phyloP scores from a whole-genome alignment of 2,888 invertebrate genomes.

The Pandemis heparana region DNA sequence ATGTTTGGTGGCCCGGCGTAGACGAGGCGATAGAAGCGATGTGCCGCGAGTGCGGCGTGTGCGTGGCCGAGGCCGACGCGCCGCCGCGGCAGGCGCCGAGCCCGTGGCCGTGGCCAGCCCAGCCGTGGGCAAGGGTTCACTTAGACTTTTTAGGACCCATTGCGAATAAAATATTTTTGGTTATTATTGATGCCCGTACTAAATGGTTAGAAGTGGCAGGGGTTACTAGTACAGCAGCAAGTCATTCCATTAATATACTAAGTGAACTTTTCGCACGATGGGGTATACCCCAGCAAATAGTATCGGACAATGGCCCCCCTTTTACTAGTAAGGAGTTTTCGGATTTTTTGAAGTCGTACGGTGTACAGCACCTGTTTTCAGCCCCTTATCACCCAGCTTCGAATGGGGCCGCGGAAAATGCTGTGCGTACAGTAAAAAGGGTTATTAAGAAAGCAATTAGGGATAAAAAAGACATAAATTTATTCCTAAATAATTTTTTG shows the following conservation, averaged over 20 bases:
- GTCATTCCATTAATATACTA: neutral
- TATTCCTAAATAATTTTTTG: neutral
- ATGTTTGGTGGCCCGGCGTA: neutral
- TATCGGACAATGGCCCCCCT: neutral
- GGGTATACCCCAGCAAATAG: neutral
- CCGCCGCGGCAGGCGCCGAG: neutral
- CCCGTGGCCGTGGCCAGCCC: neutral
- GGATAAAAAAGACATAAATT: slow-evolving; percentile 1
- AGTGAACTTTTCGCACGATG: neutral
- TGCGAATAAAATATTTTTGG: slow-evolving; percentile 37
- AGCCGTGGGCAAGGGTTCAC: slow-evolving; percentile 36
- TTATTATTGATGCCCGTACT: slow-evolving; percentile 30
- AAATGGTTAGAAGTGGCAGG: neutral
- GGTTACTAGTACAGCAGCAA: neutral
- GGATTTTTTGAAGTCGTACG: neutral
- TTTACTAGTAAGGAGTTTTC: neutral
- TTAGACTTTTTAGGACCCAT: slow-evolving; percentile 46
- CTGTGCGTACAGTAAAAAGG: too few species aligned
- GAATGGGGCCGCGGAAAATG: slow-evolving; percentile 2
- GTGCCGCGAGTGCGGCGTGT: slow-evolving; percentile 2
- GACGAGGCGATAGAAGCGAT: neutral
- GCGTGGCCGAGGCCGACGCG: slow-evolving; percentile 34
- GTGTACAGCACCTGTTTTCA: neutral
- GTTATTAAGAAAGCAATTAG: too few species aligned
- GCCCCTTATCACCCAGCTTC: slow-evolving; percentile 10